Conservation (phyloP, 2,113 vertebrate species). For the Trichechus manatus region DNA sequence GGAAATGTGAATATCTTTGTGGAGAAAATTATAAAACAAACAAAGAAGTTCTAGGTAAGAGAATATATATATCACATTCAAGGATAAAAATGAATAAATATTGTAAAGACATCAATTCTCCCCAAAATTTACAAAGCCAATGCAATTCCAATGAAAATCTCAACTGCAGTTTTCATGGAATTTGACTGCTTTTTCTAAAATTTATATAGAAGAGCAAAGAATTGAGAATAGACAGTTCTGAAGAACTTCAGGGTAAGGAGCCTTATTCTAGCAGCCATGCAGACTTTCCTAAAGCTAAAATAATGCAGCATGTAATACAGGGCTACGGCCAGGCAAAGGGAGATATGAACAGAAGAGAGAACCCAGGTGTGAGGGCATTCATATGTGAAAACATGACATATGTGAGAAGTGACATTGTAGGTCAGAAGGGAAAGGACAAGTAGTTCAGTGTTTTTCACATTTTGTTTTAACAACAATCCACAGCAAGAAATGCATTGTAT, state of each 20-base stretch:
- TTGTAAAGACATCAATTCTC: background rate
- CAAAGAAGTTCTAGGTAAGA: background rate
- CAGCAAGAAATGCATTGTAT: background rate
- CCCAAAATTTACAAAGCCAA: background rate
- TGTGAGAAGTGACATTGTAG: background rate
- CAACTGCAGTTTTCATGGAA: background rate
- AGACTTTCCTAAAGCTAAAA: background rate
- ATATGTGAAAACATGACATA: background rate
- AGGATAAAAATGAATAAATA: background rate
- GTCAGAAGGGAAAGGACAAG: background rate
- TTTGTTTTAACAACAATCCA: background rate
- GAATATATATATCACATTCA: background rate
- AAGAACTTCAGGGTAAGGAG: background rate
- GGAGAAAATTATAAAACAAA: constrained; percentile 28
- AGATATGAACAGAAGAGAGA: background rate
- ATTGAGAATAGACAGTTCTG: background rate
- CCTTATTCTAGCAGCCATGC: background rate
- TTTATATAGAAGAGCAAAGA: background rate
- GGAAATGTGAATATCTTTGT: constrained; percentile 30
- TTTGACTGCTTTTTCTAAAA: background rate
- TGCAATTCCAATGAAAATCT: constrained; percentile 3
- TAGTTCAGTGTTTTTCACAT: background rate
- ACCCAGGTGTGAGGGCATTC: background rate
- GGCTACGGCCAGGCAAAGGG: background rate
- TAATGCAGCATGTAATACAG: background rate